These are phyloP conservation scores for Cardinalis cardinalis DNA, from an alignment of 2,113 vertebrate species.

Conservation along the genomic window DNA sequence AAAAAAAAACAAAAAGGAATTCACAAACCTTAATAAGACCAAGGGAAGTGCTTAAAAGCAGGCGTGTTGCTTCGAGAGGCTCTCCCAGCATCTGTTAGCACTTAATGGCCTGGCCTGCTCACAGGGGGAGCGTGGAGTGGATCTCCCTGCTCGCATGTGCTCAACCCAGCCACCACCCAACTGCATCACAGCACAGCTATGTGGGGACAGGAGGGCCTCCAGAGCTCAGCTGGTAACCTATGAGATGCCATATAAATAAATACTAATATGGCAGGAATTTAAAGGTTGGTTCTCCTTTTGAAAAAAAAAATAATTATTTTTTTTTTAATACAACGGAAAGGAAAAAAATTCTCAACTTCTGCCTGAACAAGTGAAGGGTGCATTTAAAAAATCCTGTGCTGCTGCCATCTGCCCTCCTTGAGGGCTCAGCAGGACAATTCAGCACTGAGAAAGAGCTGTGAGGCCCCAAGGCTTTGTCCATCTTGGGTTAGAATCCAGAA, in stretches of 20 bases:
- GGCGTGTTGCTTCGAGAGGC: neutral
- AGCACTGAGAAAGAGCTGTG: neutral
- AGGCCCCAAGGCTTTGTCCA: neutral
- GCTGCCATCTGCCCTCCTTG: neutral
- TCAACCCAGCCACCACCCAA: slow-evolving; percentile 1
- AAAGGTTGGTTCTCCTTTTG: neutral
- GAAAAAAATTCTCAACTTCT: neutral
- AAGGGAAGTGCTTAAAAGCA: slow-evolving; percentile 37
- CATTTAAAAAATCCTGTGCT: neutral
- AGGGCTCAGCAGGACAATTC: neutral
- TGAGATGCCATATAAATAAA: slow-evolving; percentile 17
- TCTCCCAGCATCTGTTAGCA: slow-evolving; percentile 39
- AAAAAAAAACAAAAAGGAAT: neutral
- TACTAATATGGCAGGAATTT: neutral
- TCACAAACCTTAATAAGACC: slow-evolving; percentile 14
- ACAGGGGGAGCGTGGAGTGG: neutral
- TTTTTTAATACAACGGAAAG: neutral
- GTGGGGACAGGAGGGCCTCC: neutral
- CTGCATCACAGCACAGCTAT: neutral
- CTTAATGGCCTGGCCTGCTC: slow-evolving; percentile 35
- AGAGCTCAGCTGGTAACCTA: neutral
- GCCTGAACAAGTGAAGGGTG: neutral
- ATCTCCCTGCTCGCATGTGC: neutral
- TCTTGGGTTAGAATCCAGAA: neutral
- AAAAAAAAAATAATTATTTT: too few species aligned